These are phyloP conservation scores for Fratercula arctica DNA, from an alignment of 2,797 vertebrate genomes.

Conservation along the genomic window DNA sequence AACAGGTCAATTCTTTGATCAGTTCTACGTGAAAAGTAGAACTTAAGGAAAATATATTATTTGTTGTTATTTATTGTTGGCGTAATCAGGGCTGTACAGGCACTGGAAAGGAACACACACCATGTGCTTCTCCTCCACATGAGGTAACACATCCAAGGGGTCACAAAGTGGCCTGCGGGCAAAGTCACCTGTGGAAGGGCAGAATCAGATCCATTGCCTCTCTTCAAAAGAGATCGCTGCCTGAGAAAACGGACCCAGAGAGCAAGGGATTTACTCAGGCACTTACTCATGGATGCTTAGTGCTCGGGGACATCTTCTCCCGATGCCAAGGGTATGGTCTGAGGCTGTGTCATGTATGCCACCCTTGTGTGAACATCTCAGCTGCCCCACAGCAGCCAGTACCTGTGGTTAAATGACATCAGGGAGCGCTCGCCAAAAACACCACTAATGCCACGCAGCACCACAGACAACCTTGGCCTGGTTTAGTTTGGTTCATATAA, in stretches of 20 bases:
- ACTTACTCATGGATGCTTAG: neutral
- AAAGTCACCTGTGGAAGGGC: neutral
- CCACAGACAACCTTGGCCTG: neutral
- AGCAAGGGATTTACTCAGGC: neutral
- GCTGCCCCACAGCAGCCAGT: neutral
- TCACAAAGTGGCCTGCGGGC: neutral
- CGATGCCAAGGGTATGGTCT: accelerated
- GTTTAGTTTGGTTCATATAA: neutral
- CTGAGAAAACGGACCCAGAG: neutral
- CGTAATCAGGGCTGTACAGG: neutral
- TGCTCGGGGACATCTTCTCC: neutral
- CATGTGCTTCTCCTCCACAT: neutral
- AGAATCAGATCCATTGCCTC: neutral
- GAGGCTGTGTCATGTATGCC: neutral
- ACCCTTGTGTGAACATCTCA: neutral
- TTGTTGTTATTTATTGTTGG: neutral
- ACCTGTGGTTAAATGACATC: neutral
- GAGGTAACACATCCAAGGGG: neutral
- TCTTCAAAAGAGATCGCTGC: neutral
- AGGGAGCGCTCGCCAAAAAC: neutral
- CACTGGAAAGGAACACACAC: neutral
- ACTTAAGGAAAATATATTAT: neutral
- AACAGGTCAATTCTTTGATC: neutral
- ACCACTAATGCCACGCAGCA: neutral
- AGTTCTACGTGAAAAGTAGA: neutral